phyloP scores from a whole-genome alignment of 2,888 invertebrate genomes.

The Cylloceria caligata region DNA sequence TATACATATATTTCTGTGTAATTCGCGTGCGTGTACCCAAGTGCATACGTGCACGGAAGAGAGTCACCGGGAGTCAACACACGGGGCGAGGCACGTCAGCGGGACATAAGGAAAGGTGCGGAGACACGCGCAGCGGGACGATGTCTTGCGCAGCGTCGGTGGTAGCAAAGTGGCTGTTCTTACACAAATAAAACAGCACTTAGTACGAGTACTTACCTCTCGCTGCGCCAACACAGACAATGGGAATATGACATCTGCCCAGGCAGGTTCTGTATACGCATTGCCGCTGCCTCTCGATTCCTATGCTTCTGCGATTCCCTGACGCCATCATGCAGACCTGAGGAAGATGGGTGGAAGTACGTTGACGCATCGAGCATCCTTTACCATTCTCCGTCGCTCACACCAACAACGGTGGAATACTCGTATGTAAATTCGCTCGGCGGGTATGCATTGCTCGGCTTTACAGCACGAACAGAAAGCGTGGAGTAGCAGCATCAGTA shows the following conservation, averaged over 20 bases:
- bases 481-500: conserved; percentile 44
- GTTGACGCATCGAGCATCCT: conserved; percentile 53
- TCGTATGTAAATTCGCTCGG: conserved; percentile 81
- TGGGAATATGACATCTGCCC: conserved; percentile 84
- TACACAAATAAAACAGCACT: conserved; percentile 84
- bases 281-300: conserved; percentile 29
- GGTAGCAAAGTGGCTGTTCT: conserved; percentile 82
- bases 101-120: conserved; percentile 47
- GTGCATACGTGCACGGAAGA: conserved; percentile 36
- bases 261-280: conserved; percentile 63
- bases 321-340: conserved; percentile 51
- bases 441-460: conserved; percentile 74
- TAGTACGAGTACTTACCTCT: conserved; percentile 80
- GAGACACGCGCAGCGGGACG: conserved; percentile 65
- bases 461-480: conserved; percentile 36
- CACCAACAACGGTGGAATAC: conserved; percentile 70
- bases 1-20: conserved; percentile 17
- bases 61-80: conserved; percentile 38
- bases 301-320: conserved; percentile 44
- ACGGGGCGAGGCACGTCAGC: conserved; percentile 37
- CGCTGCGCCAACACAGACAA: conserved; percentile 82
- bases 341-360: conserved; percentile 27
- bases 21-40: conserved; percentile 44
- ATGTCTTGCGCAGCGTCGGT: conserved; percentile 54
- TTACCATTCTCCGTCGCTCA: conserved; percentile 29